phyloP scores from a whole-genome alignment of 2,888 invertebrate species.

The Napeogenes inachia region DNA sequence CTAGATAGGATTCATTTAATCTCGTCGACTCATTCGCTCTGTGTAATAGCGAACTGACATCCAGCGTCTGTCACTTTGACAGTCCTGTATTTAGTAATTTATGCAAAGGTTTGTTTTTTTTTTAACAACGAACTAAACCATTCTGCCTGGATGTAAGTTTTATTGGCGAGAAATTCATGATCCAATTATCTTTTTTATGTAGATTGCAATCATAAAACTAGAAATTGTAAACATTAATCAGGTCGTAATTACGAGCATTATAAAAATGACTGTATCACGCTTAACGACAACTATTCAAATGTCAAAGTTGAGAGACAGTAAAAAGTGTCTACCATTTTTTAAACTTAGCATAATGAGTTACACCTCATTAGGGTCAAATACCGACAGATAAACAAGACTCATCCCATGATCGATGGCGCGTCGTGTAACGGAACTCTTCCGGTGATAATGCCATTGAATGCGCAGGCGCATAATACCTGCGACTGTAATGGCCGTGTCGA shows the following conservation, averaged over 20 bases:
- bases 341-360: slow-evolving; percentile 21
- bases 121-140: neutral
- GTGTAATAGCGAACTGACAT: neutral
- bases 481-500: slow-evolving; percentile 16
- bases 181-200: slow-evolving; percentile 3
- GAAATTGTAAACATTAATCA: too few species aligned
- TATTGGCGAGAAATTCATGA: neutral
- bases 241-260: too few species aligned
- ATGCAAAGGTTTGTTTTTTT: slow-evolving; percentile 6
- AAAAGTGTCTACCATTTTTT: slow-evolving; percentile 8
- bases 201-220: too few species aligned
- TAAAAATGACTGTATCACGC: slow-evolving; percentile 10
- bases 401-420: slow-evolving; percentile 46
- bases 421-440: slow-evolving; percentile 53
- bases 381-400: slow-evolving; percentile 40
- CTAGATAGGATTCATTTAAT: slow-evolving; percentile 16
- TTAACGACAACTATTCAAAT: neutral
- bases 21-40: slow-evolving; percentile 24
- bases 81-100: neutral
- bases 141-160: neutral
- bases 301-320: neutral
- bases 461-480: slow-evolving; percentile 7
- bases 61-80: slow-evolving; percentile 3
- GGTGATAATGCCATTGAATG: slow-evolving; percentile 33
- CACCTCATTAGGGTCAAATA: slow-evolving; percentile 49